Base-by-base conservation (phyloP, 2,113 vertebrate species). In the Prolemur simus region DNA sequence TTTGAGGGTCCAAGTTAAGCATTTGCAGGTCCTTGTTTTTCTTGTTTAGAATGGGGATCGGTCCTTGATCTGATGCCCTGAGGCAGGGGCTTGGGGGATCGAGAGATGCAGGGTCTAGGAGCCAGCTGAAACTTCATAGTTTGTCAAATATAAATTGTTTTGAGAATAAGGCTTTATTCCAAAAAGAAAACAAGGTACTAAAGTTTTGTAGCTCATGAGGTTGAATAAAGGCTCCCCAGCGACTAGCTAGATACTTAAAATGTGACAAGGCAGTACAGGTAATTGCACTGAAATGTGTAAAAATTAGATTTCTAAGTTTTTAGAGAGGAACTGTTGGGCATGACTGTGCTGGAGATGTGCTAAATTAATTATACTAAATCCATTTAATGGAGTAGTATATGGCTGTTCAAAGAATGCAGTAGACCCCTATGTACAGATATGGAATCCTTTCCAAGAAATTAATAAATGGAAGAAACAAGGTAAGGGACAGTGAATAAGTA, bases 291-390 rank as follows among this genome's bases (percentile, higher is more conserved):
- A 94, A 95, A 85, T 90, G 34, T 81, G 49, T 83, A 94, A 92
- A 96, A 96, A 83, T 94, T 77, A 86, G 91, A 96, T 74, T 92
- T 56, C 84, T 95, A 91, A 82, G 71, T 96, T 96, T 56, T 45
- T 34, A 64, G 91, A 94, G 88, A 91, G 77, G 45, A 94, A 52
- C 37, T 92, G 45, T 66, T 92, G 39, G 68, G 92, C 95, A 94
- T 58, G n/a, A 86, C 68, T 82, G 13, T 87, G 34, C 66, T 95
- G 80, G 86, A 87, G 78, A 84, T 95, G 74, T 47, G 84, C 42
- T 74, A 23, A 69, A 71, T 97, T 96, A 94, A 90, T 83, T 91
- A 91, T 71, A 84, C 68, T 64, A 68, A 96, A 95, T 80, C 80
- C 34, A n/a, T 56, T 80, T 71, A 94, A 84, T 56, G 47, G 63